Evolutionary conservation across 2,888 invertebrate species (phyloP).

Genomic region (Oscheius sp.): DNA sequence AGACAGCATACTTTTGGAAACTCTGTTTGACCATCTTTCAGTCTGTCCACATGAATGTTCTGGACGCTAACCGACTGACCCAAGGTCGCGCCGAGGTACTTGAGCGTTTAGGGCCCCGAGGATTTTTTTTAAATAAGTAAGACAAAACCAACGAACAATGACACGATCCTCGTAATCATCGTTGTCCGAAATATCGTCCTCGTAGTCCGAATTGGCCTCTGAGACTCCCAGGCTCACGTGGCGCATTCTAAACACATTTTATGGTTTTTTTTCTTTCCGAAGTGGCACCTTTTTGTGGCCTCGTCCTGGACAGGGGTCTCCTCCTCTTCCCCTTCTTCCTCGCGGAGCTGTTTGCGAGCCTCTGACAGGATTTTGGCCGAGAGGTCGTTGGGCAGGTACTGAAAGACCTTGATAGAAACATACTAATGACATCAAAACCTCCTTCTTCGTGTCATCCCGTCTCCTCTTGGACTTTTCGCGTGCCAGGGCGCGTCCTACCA

Average conservation of each 20-base stretch:
- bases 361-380: slow-evolving; percentile 62
- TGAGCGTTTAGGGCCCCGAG: no score
- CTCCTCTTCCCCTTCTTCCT: slow-evolving; percentile 47
- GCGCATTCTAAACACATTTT: slow-evolving; percentile 47
- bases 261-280: neutral
- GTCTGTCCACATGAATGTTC: no score
- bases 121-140: no score
- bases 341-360: slow-evolving; percentile 58
- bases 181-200: slow-evolving; percentile 42
- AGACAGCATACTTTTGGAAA: no score
- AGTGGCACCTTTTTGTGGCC: slow-evolving; percentile 29
- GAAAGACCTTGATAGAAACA: slow-evolving; percentile 28
- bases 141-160: slow-evolving; percentile 41
- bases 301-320: slow-evolving; percentile 27
- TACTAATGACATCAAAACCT: slow-evolving; percentile 34
- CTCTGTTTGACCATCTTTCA: no score
- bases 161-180: slow-evolving; percentile 57
- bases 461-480: slow-evolving; percentile 58
- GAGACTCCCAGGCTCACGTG: slow-evolving; percentile 56
- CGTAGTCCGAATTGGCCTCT: slow-evolving; percentile 49
- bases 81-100: no score
- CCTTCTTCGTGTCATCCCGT: slow-evolving; percentile 43
- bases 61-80: no score
- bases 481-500: slow-evolving; percentile 48
- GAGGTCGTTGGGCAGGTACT: slow-evolving; percentile 59